A percentile compares a stretch with the other conserved stretches of the same genome.
These are phyloP conservation scores for Nasonovia ribisnigri DNA, from an alignment of 2,888 invertebrate genomes.

Conservation along the genomic window DNA sequence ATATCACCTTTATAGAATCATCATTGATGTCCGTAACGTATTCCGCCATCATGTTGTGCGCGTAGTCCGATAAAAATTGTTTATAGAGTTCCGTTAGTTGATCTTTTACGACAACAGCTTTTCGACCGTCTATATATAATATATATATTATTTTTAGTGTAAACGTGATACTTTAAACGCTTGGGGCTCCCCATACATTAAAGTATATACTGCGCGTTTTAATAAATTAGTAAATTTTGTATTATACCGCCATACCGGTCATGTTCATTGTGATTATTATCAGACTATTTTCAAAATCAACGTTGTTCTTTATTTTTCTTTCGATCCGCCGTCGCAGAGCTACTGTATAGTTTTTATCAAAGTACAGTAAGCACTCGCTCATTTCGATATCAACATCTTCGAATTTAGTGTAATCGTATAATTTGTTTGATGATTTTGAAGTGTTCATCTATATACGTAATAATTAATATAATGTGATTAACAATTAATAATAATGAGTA, in stretches of 20 bases:
- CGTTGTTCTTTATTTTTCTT: constrained; percentile 1
- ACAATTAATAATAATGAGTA: not conserved
- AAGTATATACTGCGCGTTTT: not conserved
- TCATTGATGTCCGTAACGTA: constrained; percentile 33
- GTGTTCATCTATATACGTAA: not conserved
- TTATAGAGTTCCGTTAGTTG: not conserved
- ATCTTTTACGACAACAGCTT: not conserved
- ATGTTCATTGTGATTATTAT: constrained; percentile 5
- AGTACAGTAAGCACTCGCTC: not conserved
- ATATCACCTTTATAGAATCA: constrained; percentile 29
- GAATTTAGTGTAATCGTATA: not conserved
- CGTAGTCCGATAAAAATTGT: constrained; percentile 15
- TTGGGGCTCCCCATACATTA: not conserved
- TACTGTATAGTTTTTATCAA: constrained; percentile 21
- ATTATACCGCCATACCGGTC: constrained; percentile 34
- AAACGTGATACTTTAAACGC: not conserved
- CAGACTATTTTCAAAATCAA: constrained; percentile 39
- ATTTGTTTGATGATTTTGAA: not conserved
- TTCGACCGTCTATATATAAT: constrained; percentile 6
- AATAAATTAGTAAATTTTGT: not conserved
- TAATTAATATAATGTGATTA: not conserved
- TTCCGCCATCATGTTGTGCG: not conserved
- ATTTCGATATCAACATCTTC: not conserved
- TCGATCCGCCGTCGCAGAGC: not conserved
- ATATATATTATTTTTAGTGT: not conserved